These are phyloP conservation scores for Aradophagus sp. DNA, from an alignment of 1,140 invertebrate species.

Conservation along the genomic window DNA sequence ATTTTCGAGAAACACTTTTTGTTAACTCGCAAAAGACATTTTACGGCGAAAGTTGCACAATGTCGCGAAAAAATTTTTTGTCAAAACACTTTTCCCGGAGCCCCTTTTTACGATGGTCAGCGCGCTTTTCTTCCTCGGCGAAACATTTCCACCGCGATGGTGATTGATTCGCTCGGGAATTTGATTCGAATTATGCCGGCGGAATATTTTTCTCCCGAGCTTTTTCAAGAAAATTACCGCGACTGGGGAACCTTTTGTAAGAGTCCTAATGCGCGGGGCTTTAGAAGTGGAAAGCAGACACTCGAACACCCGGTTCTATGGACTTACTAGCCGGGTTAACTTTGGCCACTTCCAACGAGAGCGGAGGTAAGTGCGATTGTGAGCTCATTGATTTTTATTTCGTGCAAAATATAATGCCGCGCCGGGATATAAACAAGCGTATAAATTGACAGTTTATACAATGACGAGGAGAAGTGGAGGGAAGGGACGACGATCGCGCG, in stretches of 20 bases:
- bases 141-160: no score
- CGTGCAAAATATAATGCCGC: slow-evolving; percentile 45
- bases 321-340: slow-evolving; percentile 52
- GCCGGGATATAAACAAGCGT: slow-evolving; percentile 49
- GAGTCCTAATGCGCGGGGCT: slow-evolving; percentile 42
- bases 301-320: slow-evolving; percentile 52
- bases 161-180: slow-evolving; percentile 9
- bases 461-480: slow-evolving; percentile 20
- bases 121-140: no score
- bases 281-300: slow-evolving; percentile 54
- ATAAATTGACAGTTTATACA: slow-evolving; percentile 52
- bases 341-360: slow-evolving; percentile 51
- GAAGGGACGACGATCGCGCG: not conserved
- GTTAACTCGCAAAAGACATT: no score
- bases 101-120: no score
- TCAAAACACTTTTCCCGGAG: no score
- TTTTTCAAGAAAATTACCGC: slow-evolving; percentile 51
- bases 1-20: no score
- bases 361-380: slow-evolving; percentile 51
- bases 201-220: slow-evolving; percentile 12
- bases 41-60: no score
- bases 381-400: slow-evolving; percentile 55
- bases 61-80: no score
- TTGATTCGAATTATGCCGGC: slow-evolving; percentile 19
- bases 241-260: slow-evolving; percentile 24